phyloP scores from a whole-genome alignment of 2,888 invertebrate genomes.

The Heliconius charithonia region DNA sequence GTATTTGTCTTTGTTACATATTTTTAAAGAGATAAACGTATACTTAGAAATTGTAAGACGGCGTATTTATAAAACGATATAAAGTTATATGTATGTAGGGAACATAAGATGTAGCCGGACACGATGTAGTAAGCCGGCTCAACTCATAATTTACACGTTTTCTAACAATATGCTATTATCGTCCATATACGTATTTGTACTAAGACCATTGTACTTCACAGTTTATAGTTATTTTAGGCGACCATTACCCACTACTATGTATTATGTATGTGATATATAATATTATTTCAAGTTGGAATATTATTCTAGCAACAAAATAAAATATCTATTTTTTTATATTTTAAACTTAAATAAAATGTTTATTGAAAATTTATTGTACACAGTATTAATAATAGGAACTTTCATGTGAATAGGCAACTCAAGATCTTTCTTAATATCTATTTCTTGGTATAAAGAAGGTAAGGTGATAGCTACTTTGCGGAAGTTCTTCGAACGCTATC shows the following conservation, averaged over 20 bases:
- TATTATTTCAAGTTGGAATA: background rate
- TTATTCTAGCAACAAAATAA: background rate
- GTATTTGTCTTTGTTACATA: background rate
- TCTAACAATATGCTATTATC: constrained; percentile 37
- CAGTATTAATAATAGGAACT: background rate
- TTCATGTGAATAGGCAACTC: background rate
- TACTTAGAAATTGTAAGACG: background rate
- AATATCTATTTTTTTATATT: background rate
- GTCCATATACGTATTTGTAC: constrained; percentile 46
- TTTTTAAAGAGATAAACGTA: background rate
- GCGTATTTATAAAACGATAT: background rate
- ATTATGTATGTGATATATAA: constrained; percentile 24
- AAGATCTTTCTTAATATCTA: background rate
- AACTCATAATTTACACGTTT: constrained; percentile 40
- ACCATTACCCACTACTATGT: constrained; percentile 29
- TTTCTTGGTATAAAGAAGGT: background rate
- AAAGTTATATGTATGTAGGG: background rate
- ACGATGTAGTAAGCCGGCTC: constrained; percentile 46
- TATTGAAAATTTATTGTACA: background rate
- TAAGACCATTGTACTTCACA: constrained; percentile 34
- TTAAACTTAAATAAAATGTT: background rate
- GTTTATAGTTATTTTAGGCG: constrained; percentile 34
- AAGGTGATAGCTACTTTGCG: background rate
- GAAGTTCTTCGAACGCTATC: background rate
- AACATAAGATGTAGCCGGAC: constrained; percentile 62